Evolutionary conservation across 2,888 invertebrate genomes (phyloP).

Genomic region (Habroteleia sp.): DNA sequence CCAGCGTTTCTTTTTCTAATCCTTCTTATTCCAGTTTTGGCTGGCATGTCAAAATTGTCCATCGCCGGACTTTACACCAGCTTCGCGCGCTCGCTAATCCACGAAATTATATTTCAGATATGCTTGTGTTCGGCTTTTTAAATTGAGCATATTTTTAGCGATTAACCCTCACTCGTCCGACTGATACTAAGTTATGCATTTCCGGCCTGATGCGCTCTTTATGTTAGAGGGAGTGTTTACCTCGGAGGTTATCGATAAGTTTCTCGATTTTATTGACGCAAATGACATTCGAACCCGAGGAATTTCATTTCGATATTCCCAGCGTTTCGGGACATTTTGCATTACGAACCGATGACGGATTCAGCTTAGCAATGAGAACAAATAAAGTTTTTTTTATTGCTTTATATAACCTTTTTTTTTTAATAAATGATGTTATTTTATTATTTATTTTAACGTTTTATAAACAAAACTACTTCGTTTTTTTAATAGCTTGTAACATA

Average conservation of each 20-base stretch:
- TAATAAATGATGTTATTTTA: no score
- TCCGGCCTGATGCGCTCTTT: conserved; percentile 66
- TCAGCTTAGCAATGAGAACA: no score
- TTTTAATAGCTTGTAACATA: no score
- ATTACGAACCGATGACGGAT: conserved; percentile 1
- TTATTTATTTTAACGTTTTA: no score
- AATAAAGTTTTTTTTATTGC: no score
- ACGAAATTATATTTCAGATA: conserved; percentile 75
- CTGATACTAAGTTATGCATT: conserved; percentile 78
- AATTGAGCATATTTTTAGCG: conserved; percentile 74
- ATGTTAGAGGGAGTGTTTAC: conserved; percentile 37
- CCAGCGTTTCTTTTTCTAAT: conserved; percentile 42
- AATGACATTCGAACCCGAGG: conserved; percentile 28
- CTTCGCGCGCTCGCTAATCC: conserved; percentile 70
- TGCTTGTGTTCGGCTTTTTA: conserved; percentile 52
- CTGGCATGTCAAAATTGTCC: conserved; percentile 43
- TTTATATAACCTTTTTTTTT: no score
- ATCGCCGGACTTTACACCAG: conserved; percentile 60
- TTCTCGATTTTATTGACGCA: conserved; percentile 58
- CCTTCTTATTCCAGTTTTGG: conserved; percentile 53
- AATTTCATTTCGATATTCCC: conserved; percentile 27
- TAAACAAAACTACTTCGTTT: no score
- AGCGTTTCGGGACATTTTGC: background rate
- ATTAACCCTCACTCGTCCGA: conserved; percentile 74
- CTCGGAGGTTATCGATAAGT: conserved; percentile 57